Conservation (phyloP, 2,888 invertebrate species). For the Heliconius ethilla region DNA sequence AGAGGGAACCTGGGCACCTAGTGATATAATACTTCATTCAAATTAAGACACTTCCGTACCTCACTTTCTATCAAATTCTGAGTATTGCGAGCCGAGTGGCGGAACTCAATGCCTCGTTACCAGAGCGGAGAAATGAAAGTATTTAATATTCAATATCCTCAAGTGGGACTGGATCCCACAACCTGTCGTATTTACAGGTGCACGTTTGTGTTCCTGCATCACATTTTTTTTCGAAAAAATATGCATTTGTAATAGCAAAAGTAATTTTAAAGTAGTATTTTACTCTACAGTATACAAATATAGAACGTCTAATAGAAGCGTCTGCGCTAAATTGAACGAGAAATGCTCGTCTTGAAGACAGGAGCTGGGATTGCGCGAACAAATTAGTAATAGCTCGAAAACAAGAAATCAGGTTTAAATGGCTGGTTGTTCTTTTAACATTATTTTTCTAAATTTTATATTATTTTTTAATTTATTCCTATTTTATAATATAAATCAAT, state of each 20-base stretch:
- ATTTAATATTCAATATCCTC: too few species aligned
- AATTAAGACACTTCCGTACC: too few species aligned
- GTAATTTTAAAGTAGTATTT: slow-evolving; percentile 1
- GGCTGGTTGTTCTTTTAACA: neutral
- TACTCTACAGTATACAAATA: slow-evolving; percentile 8
- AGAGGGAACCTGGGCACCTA: too few species aligned
- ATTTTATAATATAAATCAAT: neutral
- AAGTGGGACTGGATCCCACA: too few species aligned
- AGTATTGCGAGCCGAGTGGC: too few species aligned
- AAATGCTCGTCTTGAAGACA: slow-evolving; percentile 22
- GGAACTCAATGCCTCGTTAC: too few species aligned
- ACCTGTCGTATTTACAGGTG: too few species aligned
- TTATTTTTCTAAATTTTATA: neutral
- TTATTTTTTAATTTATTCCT: neutral
- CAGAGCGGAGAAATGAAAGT: too few species aligned
- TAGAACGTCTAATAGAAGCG: slow-evolving; percentile 13
- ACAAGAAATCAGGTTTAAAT: slow-evolving; percentile 24
- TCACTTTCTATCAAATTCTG: too few species aligned
- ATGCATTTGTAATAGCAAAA: neutral
- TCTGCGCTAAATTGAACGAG: slow-evolving; percentile 24
- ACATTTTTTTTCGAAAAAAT: too few species aligned
- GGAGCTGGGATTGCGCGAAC: slow-evolving; percentile 25
- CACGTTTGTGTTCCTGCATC: too few species aligned
- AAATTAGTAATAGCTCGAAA: slow-evolving; percentile 25
- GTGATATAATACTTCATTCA: too few species aligned